phyloP scores from a whole-genome alignment of 23 tunicate species.

The Trididemnum nubilum region DNA sequence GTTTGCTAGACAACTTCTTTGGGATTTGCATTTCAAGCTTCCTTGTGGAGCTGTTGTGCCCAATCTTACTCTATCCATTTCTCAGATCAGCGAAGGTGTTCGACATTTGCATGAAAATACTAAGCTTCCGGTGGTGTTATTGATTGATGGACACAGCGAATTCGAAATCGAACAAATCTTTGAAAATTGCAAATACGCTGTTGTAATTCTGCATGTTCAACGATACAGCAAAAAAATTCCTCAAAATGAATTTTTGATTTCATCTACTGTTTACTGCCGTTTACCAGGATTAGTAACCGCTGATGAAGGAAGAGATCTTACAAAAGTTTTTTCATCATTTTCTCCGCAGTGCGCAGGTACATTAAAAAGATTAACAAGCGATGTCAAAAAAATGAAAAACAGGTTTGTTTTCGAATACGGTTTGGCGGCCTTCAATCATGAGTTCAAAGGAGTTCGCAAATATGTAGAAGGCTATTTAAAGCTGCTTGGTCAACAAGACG shows the following conservation, averaged over 20 bases:
- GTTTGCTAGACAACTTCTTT: conserved; percentile 49
- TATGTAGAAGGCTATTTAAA: conserved; percentile 57
- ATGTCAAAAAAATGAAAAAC: background rate
- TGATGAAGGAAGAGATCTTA: background rate
- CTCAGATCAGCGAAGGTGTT: conserved; percentile 32
- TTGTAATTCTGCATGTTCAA: conserved; percentile 33
- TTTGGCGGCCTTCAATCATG: conserved; percentile 47
- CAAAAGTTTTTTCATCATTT: conserved; percentile 4
- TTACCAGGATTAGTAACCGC: conserved; percentile 17
- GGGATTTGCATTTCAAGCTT: conserved; percentile 43
- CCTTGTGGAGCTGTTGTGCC: conserved; percentile 53
- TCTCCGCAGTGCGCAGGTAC: conserved; percentile 10
- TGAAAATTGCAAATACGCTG: conserved; percentile 36
- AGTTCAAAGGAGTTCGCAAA: conserved; percentile 45
- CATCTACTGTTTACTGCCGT: background rate
- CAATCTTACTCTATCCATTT: background rate
- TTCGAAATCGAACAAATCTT: conserved; percentile 28
- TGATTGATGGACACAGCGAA: conserved; percentile 50
- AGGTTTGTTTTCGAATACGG: conserved; percentile 57
- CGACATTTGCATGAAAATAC: conserved; percentile 25
- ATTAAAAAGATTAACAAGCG: background rate
- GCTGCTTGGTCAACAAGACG: background rate
- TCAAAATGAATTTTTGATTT: background rate
- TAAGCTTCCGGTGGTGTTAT: conserved; percentile 36
- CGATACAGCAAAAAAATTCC: conserved; percentile 6